A percentile compares a stretch with the other conserved stretches of the same genome.
These are phyloP conservation scores for Thalpophila matura DNA, from an alignment of 2,888 invertebrate species.

Conservation along the genomic window DNA sequence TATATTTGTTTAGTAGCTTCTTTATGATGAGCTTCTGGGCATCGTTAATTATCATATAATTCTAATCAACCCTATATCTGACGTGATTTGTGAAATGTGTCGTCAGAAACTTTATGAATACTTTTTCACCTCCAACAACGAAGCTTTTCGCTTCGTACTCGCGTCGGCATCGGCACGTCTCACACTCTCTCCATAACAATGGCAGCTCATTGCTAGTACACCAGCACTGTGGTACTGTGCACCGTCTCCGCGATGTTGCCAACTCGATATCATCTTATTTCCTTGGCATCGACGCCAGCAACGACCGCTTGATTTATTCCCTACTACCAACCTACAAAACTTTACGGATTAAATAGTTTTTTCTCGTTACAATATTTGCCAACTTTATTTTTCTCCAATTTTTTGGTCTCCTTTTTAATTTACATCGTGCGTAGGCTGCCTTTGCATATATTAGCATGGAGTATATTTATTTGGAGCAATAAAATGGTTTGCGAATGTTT, in stretches of 20 bases:
- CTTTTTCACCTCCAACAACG: conserved; percentile 30
- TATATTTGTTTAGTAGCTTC: too few relatives aligned
- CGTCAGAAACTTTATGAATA: neutral
- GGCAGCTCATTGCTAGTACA: conserved; percentile 56
- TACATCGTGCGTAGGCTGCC: conserved; percentile 62
- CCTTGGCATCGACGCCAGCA: conserved; percentile 87
- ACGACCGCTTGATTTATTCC: conserved; percentile 85
- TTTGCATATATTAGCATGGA: conserved; percentile 54
- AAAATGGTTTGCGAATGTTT: conserved; percentile 49
- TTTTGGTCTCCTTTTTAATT: conserved; percentile 67
- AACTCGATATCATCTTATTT: conserved; percentile 89
- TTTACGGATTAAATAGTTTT: conserved; percentile 88
- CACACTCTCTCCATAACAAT: conserved; percentile 62
- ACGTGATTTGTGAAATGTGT: neutral
- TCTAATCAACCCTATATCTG: too few relatives aligned
- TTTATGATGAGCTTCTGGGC: too few relatives aligned
- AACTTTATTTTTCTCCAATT: conserved; percentile 64
- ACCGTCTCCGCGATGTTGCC: conserved; percentile 79
- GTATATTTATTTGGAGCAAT: conserved; percentile 57
- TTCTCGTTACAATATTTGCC: conserved; percentile 77
- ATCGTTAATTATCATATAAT: too few relatives aligned
- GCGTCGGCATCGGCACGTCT: conserved; percentile 26
- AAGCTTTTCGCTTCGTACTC: conserved; percentile 46
- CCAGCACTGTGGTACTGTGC: conserved; percentile 53
- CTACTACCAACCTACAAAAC: conserved; percentile 87